A percentile compares a stretch with the other conserved stretches of the same genome.
phyloP scores from a whole-genome alignment of 2,113 vertebrate species.

The Onychostoma macrolepis region DNA sequence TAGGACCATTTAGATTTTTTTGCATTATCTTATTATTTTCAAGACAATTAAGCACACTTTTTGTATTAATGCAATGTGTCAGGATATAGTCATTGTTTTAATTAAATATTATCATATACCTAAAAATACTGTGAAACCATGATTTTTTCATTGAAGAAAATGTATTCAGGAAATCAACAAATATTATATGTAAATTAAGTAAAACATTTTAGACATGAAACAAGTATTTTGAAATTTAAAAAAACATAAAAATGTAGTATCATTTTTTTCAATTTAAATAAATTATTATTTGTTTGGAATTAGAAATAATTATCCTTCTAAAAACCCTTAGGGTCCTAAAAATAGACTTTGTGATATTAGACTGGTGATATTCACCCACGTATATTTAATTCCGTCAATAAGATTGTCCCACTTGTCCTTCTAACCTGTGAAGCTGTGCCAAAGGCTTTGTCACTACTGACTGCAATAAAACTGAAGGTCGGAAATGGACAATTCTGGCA shows the following conservation, averaged over 20 bases:
- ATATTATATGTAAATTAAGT: not conserved
- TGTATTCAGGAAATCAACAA: not conserved
- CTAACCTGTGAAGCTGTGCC: not conserved
- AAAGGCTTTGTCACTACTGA: slow-evolving; percentile 6
- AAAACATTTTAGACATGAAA: not conserved
- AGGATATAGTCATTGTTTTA: not conserved
- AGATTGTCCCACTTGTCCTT: not conserved
- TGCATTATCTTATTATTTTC: not conserved
- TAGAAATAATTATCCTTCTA: not conserved
- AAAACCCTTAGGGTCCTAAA: not conserved
- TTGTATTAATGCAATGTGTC: not conserved
- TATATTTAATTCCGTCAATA: not conserved
- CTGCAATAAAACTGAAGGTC: slow-evolving; percentile 47
- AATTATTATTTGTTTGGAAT: not conserved
- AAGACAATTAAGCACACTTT: not conserved
- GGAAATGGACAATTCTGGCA: slow-evolving; percentile 54
- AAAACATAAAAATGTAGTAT: not conserved
- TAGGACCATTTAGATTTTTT: not conserved
- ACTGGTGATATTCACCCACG: not conserved
- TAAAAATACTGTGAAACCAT: not conserved
- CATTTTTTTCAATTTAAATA: not conserved
- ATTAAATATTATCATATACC: not conserved
- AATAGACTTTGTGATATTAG: not conserved
- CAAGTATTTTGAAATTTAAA: not conserved
- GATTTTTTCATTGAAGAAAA: not conserved